Evolutionary conservation across 2,797 vertebrate species (phyloP).

Genomic region (Delichon dasypus): DNA sequence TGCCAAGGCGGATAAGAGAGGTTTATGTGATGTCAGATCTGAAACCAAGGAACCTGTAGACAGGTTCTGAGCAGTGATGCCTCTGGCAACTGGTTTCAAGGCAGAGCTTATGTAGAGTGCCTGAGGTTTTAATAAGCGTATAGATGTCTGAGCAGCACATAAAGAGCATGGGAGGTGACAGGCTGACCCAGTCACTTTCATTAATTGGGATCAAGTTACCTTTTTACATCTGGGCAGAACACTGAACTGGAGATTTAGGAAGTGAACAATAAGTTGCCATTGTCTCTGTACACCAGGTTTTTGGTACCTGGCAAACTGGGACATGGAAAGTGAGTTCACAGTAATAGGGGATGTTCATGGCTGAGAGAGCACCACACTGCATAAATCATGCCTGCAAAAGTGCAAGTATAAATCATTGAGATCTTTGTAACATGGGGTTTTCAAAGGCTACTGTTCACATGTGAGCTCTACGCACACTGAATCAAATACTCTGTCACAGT

Average conservation of each 20-base stretch:
- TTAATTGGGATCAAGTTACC: constrained; percentile 97
- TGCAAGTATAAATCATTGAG: neutral
- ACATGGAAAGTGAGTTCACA: neutral
- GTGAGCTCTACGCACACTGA: neutral
- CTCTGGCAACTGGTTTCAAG: constrained; percentile 71
- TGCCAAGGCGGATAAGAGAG: constrained; percentile 56
- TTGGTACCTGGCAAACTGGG: neutral
- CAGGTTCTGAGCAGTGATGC: constrained; percentile 74
- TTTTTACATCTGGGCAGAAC: constrained; percentile 82
- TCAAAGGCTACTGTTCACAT: neutral
- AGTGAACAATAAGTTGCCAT: neutral
- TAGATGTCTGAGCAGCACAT: constrained; percentile 73
- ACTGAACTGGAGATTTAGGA: constrained; percentile 59
- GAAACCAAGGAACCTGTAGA: constrained; percentile 72
- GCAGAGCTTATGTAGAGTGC: constrained; percentile 62
- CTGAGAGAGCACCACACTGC: neutral
- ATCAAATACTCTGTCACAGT: neutral
- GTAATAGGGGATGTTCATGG: neutral
- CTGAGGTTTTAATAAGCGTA: constrained; percentile 77
- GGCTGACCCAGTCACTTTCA: constrained; percentile 90
- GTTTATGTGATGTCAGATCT: constrained; percentile 64
- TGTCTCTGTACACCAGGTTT: neutral
- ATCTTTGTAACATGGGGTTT: neutral
- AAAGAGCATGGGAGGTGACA: constrained; percentile 92
- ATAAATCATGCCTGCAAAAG: neutral